Evolutionary conservation across 2,113 vertebrate species (phyloP).

Genomic region (Thamnophis sirtalis): DNA sequence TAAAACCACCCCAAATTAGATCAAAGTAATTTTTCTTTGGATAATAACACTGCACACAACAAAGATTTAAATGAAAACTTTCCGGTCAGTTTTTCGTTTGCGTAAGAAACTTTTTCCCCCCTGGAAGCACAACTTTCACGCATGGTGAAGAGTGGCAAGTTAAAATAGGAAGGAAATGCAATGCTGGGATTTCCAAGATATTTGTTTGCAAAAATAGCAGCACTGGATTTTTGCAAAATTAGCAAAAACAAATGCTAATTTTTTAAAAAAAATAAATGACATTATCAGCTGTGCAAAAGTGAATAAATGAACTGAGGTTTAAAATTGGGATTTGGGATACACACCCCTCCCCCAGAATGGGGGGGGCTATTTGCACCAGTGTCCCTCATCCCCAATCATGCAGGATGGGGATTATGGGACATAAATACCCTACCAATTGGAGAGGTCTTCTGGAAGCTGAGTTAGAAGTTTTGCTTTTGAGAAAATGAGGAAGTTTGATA

Average conservation of each 20-base stretch:
- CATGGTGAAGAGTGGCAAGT: background rate
- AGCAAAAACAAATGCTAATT: too few relatives aligned
- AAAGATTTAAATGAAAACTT: background rate
- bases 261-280: background rate
- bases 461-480: background rate
- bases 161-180: background rate
- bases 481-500: background rate
- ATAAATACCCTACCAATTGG: background rate
- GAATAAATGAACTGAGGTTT: background rate
- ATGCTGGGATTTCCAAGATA: background rate
- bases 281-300: background rate
- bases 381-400: background rate
- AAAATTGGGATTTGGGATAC: background rate
- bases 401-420: background rate
- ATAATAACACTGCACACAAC: background rate
- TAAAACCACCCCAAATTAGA: background rate
- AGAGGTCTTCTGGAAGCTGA: background rate
- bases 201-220: background rate
- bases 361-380: too few relatives aligned
- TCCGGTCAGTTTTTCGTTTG: background rate
- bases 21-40: background rate
- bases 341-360: background rate
- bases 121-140: background rate
- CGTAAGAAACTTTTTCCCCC: background rate
- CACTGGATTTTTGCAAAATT: background rate